Base-by-base conservation (phyloP, 2,113 vertebrate species). In the Bostrychus sinensis region DNA sequence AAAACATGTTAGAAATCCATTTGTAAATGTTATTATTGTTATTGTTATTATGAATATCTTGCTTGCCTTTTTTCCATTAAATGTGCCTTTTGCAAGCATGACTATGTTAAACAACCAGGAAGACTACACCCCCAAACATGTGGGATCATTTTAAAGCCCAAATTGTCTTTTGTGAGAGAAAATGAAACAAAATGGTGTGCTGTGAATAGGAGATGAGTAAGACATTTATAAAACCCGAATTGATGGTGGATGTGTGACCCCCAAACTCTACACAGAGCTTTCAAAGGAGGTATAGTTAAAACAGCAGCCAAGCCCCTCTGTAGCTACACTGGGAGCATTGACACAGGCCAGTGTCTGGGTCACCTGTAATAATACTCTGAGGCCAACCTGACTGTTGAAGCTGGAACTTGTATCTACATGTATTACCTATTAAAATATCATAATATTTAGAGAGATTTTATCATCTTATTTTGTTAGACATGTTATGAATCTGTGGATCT, bases 271-370 rank as follows among this genome's bases (percentile, higher is more conserved):
- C 4, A 14, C 7, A 4, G 25, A 1, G 48, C 25, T 28, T 3
- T 28, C 48, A 51, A 51, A 30, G 48, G 48, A 9, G 25, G 14
- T 30, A 51, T 30, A 51, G 48, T 51, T n/a, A 9, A n/a, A 51
- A n/a, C 25, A 28, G 48, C 17, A 19, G 10, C 7, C 3, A 16
- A 17, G 26, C 30, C 14, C 9, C 17, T 34, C n/a, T 36, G 16
- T 30, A 32, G 30, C 25, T 23, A 30, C 28, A 36, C 28, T 55
- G 19, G 19, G n/a, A 11, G 19, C 32, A 55, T 55, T 34, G 32
- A 55, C 20, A 55, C n/a, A 55, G 46, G 25, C 7, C 51, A 34
- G 16, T 36, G 30, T 55, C 7, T 55, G 30, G 17, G 53, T 36
- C 30, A 36, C 30, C 53, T 55, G 17, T 55, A 34, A 36, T 20